Evolutionary conservation across 1,140 invertebrate genomes (phyloP), one percentile per base, ranked within the genome.

Genomic region (Meloidogyne exigua): DNA sequence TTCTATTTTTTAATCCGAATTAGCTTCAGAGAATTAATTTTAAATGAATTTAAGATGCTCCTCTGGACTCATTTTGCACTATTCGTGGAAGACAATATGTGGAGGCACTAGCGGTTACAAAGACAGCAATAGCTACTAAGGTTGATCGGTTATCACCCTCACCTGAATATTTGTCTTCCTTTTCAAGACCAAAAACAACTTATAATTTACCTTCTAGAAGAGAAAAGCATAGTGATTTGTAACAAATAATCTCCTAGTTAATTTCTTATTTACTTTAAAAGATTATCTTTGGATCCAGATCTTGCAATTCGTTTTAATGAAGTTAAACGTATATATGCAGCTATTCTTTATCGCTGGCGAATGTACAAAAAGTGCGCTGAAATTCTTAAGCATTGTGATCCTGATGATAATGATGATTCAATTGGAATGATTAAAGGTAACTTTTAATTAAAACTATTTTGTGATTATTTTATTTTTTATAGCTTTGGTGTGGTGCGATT

Each of bases 351-450:
- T 70, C 49, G 76, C 39, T 78, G 76, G 76, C 26, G 76, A n/a
- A 67, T 78, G 72, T 78, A 78, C 42, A 21, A 65, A 42, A 78
- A 78, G n/a, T 78, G 76, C 32, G 74, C 76, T 13, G 76, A 78
- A 78, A 76, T 78, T 36, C 42, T 78, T 18, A 78, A 78, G 28
- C 49, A 78, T 79, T 78, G 76, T 68, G 65, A 65, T 36, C 13
- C 21, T 65, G 73, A 49, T 21, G 26, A 66, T 1, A 68, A 68
- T n/a, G 76, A 76, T 10, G 23, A 68, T 5, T 44, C 42, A 18
- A 66, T 49, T 64, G 68, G 57, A 44, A 74, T 72, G 25, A 76
- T 67, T 32, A 72, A 23, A 71, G 21, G 69, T 42, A 36, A n/a
- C 21, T 25, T 4, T 13, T 32, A 3, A 32, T 32, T 32, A 32